Base-by-base conservation (phyloP, 2,888 invertebrate genomes). In the Cerastis rubricosa region DNA sequence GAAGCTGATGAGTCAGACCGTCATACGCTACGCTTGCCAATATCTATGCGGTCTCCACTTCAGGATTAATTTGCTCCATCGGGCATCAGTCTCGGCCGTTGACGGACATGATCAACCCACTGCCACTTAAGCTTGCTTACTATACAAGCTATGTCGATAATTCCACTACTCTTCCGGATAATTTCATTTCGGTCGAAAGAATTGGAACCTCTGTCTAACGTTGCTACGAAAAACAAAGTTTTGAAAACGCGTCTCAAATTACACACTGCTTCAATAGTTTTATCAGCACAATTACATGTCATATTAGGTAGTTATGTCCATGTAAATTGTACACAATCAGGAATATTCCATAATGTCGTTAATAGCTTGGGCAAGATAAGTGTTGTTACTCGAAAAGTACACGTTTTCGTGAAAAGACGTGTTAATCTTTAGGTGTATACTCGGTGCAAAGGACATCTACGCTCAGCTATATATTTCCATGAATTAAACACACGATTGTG, bases 251-350 rank as follows among this genome's bases (percentile, higher is more conserved):
- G 45, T 54, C 45, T 47, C 12, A 54, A 54, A 51, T 75, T 47
- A 54, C 22, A 40, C 12, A 29, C 12, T 40, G 7, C 54, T 77
- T 57, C 45, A 77, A 57, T 76, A 76, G 45, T 57, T 67, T 40
- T 76, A 77, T 29, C 35, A 17, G 29, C 77, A 57, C 22, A 76
- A 76, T 76, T 66, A 76, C 66, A 17, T 25, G 22, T 66, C 35
- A 14, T 45, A 47, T 54, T 47, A 66, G 0, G 25, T 77, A 67
- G 47, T 67, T 77, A 77, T 77, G 54, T 29, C 14, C 45, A 14
- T 65, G 22, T 76, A 76, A 76, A 76, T 67, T 57, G 14, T 57
- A 76, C 25, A 57, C 76, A 51, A 54, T 25, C 35, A 54, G 66
- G 65, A 75, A 45, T 76, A 66, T 57, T 54, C 22, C 17, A 67